phyloP scores from a whole-genome alignment of 2,797 vertebrate species.

The Micropoecilia bifurca region DNA sequence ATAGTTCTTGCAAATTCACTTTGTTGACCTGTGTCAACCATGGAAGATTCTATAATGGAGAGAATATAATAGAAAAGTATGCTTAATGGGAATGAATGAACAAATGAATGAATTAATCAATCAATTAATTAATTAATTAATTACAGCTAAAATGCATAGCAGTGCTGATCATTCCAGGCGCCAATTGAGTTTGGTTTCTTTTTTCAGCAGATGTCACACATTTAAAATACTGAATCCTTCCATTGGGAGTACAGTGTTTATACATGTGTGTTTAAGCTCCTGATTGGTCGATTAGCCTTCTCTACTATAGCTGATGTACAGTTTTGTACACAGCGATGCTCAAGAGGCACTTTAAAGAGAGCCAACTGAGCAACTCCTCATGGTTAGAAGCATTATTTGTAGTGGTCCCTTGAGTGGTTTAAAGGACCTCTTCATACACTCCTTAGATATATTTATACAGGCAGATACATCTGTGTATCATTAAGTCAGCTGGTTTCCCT shows the following conservation, averaged over 20 bases:
- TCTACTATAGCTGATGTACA: slow-evolving; percentile 47
- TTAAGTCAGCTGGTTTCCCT: slow-evolving; percentile 16
- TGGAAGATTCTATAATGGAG: neutral
- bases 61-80: neutral
- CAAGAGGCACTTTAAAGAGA: slow-evolving; percentile 53
- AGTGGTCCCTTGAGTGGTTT: slow-evolving; percentile 50
- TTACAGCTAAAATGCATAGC: neutral
- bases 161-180: slow-evolving; percentile 27
- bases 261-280: slow-evolving; percentile 25
- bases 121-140: too few species aligned
- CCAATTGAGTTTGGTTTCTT: neutral
- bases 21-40: neutral
- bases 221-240: slow-evolving; percentile 42
- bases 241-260: slow-evolving; percentile 38
- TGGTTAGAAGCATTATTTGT: slow-evolving; percentile 42
- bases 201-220: neutral
- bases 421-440: slow-evolving; percentile 36
- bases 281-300: slow-evolving; percentile 50
- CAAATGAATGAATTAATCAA: neutral
- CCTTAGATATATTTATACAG: slow-evolving; percentile 57
- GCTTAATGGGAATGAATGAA: neutral
- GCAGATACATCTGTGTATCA: slow-evolving; percentile 18
- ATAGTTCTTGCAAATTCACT: neutral
- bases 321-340: slow-evolving; percentile 50
- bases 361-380: slow-evolving; percentile 40